Conservation (phyloP, 92 coral and sea anemone genomes). For the Zoanthus sansibaricus region DNA sequence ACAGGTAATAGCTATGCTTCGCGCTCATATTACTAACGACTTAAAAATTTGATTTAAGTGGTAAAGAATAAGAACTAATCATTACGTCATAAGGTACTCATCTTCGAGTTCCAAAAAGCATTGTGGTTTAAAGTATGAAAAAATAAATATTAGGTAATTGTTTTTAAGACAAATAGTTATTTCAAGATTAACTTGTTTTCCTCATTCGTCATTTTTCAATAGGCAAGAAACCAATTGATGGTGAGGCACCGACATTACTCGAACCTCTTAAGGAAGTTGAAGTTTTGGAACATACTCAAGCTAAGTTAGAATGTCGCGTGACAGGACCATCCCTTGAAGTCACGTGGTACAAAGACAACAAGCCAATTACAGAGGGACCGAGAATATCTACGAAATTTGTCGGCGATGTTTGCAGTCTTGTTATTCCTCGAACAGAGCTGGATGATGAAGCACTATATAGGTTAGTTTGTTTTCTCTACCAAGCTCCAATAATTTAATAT, state of each 20-base stretch:
- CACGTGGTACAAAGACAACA: conserved; percentile 69
- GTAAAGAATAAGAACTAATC: too few species aligned
- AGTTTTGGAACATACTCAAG: conserved; percentile 61
- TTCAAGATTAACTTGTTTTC: background rate
- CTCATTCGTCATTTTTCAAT: background rate
- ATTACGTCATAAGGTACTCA: too few species aligned
- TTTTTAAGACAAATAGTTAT: background rate
- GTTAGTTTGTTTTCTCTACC: background rate
- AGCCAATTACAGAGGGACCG: conserved; percentile 47
- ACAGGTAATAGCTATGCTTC: too few species aligned
- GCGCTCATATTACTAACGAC: too few species aligned
- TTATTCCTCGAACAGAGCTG: conserved; percentile 65
- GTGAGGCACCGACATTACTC: conserved; percentile 49
- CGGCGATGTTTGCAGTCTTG: conserved; percentile 65
- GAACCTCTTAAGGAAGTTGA: conserved; percentile 66
- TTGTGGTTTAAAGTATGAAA: background rate
- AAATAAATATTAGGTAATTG: background rate
- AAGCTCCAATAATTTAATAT: too few species aligned
- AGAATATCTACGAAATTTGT: conserved; percentile 52
- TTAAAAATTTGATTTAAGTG: background rate
- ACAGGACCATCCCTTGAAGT: conserved; percentile 65
- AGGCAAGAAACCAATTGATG: conserved; percentile 42
- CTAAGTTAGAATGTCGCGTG: conserved; percentile 72
- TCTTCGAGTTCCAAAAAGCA: too few species aligned
- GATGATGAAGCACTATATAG: conserved; percentile 83